Percentiles rank a stretch among this genome's conserved stretches.
Conservation (phyloP, 2,888 invertebrate species). For the Blomia tropicalis region DNA sequence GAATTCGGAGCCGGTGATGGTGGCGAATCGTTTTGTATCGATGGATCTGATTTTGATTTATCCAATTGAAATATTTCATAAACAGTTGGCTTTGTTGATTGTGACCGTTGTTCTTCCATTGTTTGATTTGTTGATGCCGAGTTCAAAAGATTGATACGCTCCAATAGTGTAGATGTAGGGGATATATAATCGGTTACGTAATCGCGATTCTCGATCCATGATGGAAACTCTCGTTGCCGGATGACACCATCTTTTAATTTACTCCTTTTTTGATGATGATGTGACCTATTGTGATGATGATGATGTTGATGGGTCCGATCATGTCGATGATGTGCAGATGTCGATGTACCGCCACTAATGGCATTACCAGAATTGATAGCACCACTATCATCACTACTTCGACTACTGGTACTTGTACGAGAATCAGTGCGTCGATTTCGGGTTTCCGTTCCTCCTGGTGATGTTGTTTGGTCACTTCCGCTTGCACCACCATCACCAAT, state of each 20-base stretch:
- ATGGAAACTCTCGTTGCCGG: slow-evolving; percentile 73
- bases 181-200: slow-evolving; percentile 69
- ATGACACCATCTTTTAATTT: slow-evolving; percentile 49
- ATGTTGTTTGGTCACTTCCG: not conserved
- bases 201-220: slow-evolving; percentile 88
- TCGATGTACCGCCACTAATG: no score
- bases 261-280: slow-evolving; percentile 37
- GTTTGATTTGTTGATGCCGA: not conserved
- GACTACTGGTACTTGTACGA: slow-evolving; percentile 3
- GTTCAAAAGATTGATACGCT: slow-evolving; percentile 12
- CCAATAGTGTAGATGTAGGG: slow-evolving; percentile 75
- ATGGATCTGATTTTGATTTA: slow-evolving; percentile 8
- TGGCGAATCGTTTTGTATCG: not conserved
- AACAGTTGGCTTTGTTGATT: not conserved
- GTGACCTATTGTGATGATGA: not conserved
- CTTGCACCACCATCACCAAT: not conserved
- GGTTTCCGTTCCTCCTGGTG: not conserved
- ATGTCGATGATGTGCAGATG: not conserved
- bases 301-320: slow-evolving; percentile 42
- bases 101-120: not conserved
- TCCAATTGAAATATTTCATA: slow-evolving; percentile 18
- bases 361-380: no score
- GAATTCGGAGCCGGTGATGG: not conserved
- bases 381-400: not conserved
- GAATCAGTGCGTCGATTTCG: not conserved